phyloP scores from a whole-genome alignment of 1,140 invertebrate genomes.

The Hesperophylax magnus region DNA sequence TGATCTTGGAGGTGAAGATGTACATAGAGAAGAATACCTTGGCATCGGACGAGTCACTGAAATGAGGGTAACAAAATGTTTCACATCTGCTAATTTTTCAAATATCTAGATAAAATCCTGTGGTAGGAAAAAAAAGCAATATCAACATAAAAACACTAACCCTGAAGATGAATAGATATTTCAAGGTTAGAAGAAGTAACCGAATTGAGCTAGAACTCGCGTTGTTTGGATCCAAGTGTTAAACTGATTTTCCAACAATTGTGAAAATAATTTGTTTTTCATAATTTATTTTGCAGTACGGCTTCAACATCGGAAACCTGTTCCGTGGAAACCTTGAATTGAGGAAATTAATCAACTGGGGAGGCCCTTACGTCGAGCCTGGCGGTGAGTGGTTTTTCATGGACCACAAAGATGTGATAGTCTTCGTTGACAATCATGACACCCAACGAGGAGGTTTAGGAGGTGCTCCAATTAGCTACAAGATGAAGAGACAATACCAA shows the following conservation, averaged over 20 bases:
- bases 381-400: slow-evolving; percentile 72
- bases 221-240: no score
- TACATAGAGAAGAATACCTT: slow-evolving; percentile 70
- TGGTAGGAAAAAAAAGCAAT: no score
- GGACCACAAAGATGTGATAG: slow-evolving; percentile 65
- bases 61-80: slow-evolving; percentile 72
- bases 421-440: slow-evolving; percentile 72
- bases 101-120: no score
- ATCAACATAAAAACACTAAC: no score
- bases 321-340: slow-evolving; percentile 64
- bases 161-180: not conserved
- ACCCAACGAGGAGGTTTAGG: slow-evolving; percentile 64
- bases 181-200: not conserved
- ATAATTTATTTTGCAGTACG: not conserved
- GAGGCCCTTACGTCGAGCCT: slow-evolving; percentile 56
- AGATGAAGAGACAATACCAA: slow-evolving; percentile 74
- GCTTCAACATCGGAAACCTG: slow-evolving; percentile 59
- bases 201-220: no score
- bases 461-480: slow-evolving; percentile 70
- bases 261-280: no score
- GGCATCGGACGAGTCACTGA: slow-evolving; percentile 76
- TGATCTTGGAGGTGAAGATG: slow-evolving; percentile 73
- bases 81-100: no score
- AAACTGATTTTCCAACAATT: no score
- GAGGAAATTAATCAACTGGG: slow-evolving; percentile 70